phyloP scores from a whole-genome alignment of 1,140 invertebrate species.

The Brachionus koreanus region DNA sequence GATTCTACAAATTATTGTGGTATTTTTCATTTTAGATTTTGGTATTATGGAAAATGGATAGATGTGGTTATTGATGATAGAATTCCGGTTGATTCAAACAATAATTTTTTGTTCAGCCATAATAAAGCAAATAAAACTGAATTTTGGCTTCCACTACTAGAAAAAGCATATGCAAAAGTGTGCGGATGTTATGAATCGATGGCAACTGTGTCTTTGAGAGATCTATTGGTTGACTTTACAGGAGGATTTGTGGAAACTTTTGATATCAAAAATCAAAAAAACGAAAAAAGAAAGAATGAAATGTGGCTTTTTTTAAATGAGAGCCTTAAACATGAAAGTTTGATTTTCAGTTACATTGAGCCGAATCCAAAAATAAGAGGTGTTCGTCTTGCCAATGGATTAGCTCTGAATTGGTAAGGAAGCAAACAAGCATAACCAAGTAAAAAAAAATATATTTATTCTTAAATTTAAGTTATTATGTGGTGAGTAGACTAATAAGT shows the following conservation, averaged over 20 bases:
- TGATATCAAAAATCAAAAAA: conserved; percentile 36
- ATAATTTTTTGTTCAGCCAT: conserved; percentile 54
- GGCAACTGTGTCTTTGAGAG: conserved; percentile 59
- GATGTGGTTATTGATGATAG: conserved; percentile 60
- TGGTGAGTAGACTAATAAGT: background rate
- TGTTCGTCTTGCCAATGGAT: conserved; percentile 76
- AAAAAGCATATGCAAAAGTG: conserved; percentile 61
- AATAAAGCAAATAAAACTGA: conserved; percentile 57
- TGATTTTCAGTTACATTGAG: conserved; percentile 95
- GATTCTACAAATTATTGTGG: conserved; percentile 56
- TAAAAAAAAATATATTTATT: background rate
- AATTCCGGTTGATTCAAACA: conserved; percentile 51
- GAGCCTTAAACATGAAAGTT: conserved; percentile 81
- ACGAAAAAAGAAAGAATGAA: conserved; percentile 40
- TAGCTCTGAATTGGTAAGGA: conserved; percentile 88
- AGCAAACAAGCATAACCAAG: background rate
- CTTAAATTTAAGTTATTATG: background rate
- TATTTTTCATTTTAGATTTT: conserved; percentile 58
- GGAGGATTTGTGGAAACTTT: conserved; percentile 55
- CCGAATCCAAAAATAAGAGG: conserved; percentile 65
- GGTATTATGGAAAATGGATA: conserved; percentile 60
- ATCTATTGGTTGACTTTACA: conserved; percentile 63
- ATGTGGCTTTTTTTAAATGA: conserved; percentile 77
- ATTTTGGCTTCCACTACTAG: conserved; percentile 61
- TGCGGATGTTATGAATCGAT: conserved; percentile 54